Evolutionary conservation across 2,797 vertebrate species (phyloP), one percentile per base, ranked within the genome.

Genomic region (Momotus momota): DNA sequence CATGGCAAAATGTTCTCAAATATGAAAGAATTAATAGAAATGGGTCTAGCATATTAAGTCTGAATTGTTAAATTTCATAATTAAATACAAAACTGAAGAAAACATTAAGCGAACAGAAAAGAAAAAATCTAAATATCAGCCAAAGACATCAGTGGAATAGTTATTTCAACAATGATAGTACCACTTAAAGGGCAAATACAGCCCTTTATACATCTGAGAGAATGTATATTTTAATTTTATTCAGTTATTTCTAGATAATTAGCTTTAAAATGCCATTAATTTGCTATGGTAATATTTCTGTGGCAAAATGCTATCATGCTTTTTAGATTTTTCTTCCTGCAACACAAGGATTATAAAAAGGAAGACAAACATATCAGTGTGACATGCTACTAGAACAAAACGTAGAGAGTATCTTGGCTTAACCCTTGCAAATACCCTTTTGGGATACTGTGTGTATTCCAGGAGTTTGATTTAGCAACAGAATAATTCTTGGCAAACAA

Each of bases 391-490:
- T 65, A 31, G 27, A 86, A 54, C 5, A 54, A 81, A 89, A 54
- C 21, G 23, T 27, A 29, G 9, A 33, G 33, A 67, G 10, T 62
- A 71, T 5, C 19, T 81, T 57, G 26, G 8, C 31, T 90, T 93
- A 83, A 92, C 54, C 46, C 70, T 92, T 93, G 51, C n/a, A 93
- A 91, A 69, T 65, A 74, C 16, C 40, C 58, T 22, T 73, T 90
- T 61, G 41, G 65, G 38, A 72, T 73, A 48, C 13, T 46, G 14
- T 54, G 70, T 88, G 96, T 91, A 81, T 84, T 91, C 12, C 62
- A 86, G 40, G 33, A 69, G 14, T 81, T 49, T 81, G 43, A 46
- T 66, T 81, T 94, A 90, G 95, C 33, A 88, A 31, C 27, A 60
- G 25, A 70, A 86, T 86, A 88, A 48, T n/a, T 52, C 16, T 26